These are phyloP conservation scores for Cataglyphis albicans DNA, from an alignment of 2,888 invertebrate species.

Conservation along the genomic window DNA sequence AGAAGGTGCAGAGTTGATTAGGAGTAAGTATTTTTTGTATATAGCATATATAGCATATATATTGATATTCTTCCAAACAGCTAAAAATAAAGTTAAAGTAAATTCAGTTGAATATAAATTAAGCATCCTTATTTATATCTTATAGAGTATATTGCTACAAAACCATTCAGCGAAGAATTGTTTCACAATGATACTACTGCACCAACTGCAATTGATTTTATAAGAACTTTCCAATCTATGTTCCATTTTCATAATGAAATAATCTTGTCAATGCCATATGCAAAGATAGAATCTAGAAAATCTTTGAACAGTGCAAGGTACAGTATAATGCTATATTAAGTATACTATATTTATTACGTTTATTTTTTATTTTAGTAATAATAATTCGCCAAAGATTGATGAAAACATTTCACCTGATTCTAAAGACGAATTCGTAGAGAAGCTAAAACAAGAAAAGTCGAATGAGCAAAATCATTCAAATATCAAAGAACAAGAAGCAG, in stretches of 20 bases:
- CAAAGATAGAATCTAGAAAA: neutral
- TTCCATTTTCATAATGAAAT: slow-evolving; percentile 68
- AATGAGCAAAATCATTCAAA: slow-evolving; percentile 4
- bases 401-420: neutral
- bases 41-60: slow-evolving; percentile 8
- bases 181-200: slow-evolving; percentile 64
- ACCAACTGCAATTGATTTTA: slow-evolving; percentile 46
- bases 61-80: slow-evolving; percentile 8
- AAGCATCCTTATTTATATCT: neutral
- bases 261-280: neutral
- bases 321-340: neutral
- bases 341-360: neutral
- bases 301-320: slow-evolving; percentile 54
- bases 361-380: slow-evolving; percentile 17
- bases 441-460: neutral
- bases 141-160: slow-evolving; percentile 80
- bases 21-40: slow-evolving; percentile 76
- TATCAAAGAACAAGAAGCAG: slow-evolving; percentile 3
- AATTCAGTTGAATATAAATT: neutral
- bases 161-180: slow-evolving; percentile 73
- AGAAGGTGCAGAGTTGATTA: slow-evolving; percentile 79
- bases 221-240: slow-evolving; percentile 68
- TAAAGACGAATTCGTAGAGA: neutral
- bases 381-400: neutral
- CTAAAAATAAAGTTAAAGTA: neutral